Percentiles rank a stretch among this genome's conserved stretches.
phyloP scores from a whole-genome alignment of 2,797 vertebrate genomes.

The Glyptemys insculpta region DNA sequence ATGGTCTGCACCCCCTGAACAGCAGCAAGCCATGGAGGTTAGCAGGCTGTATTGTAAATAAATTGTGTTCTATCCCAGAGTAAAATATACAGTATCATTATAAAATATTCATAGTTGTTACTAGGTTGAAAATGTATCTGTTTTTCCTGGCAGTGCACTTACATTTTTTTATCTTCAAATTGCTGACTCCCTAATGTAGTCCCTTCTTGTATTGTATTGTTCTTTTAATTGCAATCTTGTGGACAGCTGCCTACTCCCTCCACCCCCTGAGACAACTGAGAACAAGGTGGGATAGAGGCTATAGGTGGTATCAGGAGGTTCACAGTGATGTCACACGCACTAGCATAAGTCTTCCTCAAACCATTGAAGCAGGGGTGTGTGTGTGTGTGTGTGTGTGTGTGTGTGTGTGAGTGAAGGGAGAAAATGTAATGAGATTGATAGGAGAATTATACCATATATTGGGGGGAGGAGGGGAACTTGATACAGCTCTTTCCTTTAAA shows the following conservation, averaged over 20 bases:
- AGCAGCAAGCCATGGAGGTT: background rate
- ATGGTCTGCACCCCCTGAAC: background rate
- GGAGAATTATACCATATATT: slow-evolving; percentile 4
- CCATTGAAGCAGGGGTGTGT: too few species aligned
- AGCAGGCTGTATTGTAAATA: background rate
- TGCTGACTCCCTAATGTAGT: slow-evolving; percentile 5
- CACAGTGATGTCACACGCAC: background rate
- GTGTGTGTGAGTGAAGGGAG: background rate
- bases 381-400: background rate
- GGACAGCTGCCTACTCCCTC: slow-evolving; percentile 45
- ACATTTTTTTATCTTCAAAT: slow-evolving; percentile 27
- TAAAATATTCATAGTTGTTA: background rate
- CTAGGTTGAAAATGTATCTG: slow-evolving; percentile 15
- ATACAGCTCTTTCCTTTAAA: slow-evolving; percentile 58
- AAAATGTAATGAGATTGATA: slow-evolving; percentile 8
- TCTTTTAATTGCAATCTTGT: slow-evolving; percentile 18
- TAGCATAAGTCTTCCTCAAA: background rate
- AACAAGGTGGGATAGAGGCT: slow-evolving; percentile 36
- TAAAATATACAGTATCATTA: background rate
- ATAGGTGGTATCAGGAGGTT: slow-evolving; percentile 18
- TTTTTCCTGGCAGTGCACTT: background rate
- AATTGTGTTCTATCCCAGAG: background rate
- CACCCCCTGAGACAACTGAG: slow-evolving; percentile 33
- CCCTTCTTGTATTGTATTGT: slow-evolving; percentile 9
- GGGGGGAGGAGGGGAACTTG: background rate